Evolutionary conservation across 2,113 vertebrate genomes (phyloP).

Genomic region (Pangasianodon gigas): DNA sequence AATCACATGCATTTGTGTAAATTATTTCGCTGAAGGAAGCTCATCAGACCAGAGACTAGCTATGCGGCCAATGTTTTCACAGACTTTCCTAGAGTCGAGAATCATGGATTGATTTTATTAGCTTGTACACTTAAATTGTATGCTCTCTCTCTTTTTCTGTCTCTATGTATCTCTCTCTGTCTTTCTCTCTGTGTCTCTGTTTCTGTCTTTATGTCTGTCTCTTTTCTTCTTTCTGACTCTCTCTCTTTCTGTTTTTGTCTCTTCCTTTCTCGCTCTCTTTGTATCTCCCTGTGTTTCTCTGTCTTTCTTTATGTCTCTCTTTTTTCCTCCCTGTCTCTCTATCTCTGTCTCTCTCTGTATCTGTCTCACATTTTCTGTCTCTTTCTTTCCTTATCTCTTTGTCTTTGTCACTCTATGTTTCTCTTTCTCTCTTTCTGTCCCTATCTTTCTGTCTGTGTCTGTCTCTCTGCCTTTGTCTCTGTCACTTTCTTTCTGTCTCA

Average conservation of each 20-base stretch:
- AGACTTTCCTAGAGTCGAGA: background rate
- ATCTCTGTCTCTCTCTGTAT: background rate
- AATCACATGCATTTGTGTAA: background rate
- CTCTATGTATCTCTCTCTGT: background rate
- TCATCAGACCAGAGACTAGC: background rate
- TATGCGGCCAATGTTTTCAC: background rate
- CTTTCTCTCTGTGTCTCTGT: background rate
- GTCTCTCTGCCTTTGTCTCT: background rate
- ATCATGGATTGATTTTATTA: background rate
- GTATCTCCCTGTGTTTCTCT: fast-evolving
- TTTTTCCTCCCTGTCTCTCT: background rate
- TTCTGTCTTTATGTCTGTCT: background rate
- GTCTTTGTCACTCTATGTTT: fast-evolving
- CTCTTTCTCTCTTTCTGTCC: background rate
- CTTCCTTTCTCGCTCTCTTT: background rate
- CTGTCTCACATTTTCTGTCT: background rate
- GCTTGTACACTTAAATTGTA: background rate
- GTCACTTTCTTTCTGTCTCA: background rate
- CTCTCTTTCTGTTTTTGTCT: background rate
- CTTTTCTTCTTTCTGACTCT: background rate
- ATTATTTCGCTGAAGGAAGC: background rate
- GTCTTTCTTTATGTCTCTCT: background rate
- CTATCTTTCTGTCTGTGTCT: background rate
- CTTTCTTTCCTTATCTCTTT: background rate
- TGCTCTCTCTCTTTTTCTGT: background rate